These are phyloP conservation scores for Ornithoptera alexandrae DNA, from an alignment of 2,888 invertebrate species.

Conservation along the genomic window DNA sequence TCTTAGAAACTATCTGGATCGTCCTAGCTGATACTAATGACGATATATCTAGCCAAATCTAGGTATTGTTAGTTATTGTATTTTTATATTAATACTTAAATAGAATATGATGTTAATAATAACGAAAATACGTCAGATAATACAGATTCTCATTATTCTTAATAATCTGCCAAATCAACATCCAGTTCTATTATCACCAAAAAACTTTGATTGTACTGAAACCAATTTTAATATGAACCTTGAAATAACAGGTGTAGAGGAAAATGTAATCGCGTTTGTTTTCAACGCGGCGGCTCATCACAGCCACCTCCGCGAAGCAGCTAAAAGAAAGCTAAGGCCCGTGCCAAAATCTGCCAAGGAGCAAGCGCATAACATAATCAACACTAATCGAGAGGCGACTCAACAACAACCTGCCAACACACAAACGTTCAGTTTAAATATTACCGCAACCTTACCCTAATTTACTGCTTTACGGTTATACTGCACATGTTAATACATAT, in stretches of 20 bases:
- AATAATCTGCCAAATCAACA: too few species aligned
- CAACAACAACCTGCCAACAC: constrained; percentile 27
- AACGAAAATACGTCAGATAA: too few species aligned
- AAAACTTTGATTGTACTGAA: too few species aligned
- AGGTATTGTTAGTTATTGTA: too few species aligned
- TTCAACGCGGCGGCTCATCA: constrained; percentile 17
- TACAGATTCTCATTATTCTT: too few species aligned
- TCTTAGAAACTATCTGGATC: too few species aligned
- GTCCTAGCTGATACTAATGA: too few species aligned
- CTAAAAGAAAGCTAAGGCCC: constrained; percentile 18
- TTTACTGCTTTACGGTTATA: constrained; percentile 23
- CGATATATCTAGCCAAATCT: too few species aligned
- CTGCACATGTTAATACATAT: constrained; percentile 7
- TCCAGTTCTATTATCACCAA: too few species aligned
- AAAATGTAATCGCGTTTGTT: constrained; percentile 5
- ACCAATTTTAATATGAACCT: background rate
- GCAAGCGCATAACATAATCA: constrained; percentile 15
- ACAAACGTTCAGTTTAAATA: constrained; percentile 15
- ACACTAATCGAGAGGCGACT: constrained; percentile 27
- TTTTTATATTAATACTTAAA: too few species aligned
- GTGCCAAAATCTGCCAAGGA: constrained; percentile 11
- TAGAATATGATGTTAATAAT: too few species aligned
- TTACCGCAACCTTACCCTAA: constrained; percentile 25
- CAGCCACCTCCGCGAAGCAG: constrained; percentile 12
- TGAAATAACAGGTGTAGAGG: background rate